Evolutionary conservation across 2,113 vertebrate genomes (phyloP).

Genomic region (Rhodinocichla rosea): DNA sequence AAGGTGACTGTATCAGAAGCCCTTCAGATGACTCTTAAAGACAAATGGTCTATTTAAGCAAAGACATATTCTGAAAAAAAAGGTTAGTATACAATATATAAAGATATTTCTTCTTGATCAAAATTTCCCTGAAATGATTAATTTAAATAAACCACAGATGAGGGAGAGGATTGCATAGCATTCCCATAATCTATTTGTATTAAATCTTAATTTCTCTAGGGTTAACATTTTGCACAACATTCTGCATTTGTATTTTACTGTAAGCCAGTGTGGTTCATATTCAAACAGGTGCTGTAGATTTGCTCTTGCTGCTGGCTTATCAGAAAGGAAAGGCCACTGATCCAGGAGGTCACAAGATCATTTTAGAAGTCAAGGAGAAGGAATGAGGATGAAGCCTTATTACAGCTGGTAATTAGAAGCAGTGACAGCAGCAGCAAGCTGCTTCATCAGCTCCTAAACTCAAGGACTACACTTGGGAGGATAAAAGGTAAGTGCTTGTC

Average conservation of each 20-base stretch:
- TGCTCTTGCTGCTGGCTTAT: background rate
- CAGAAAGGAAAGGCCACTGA: background rate
- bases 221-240: background rate
- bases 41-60: background rate
- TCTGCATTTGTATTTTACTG: background rate
- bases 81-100: background rate
- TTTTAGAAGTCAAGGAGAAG: slow-evolving; percentile 11
- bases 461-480: slow-evolving; percentile 6
- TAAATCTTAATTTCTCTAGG: background rate
- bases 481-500: slow-evolving; percentile 19
- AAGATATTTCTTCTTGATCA: background rate
- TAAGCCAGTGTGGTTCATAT: background rate
- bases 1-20: background rate
- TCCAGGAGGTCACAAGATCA: background rate
- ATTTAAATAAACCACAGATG: background rate
- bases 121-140: background rate
- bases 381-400: slow-evolving; percentile 8
- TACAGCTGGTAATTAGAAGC: slow-evolving; percentile 32
- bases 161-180: background rate
- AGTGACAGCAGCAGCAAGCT: slow-evolving; percentile 26
- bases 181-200: background rate
- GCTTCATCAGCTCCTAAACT: background rate
- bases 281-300: background rate
- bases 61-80: background rate
- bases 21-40: background rate